Percentiles rank a stretch among this genome's conserved stretches.
phyloP scores from a whole-genome alignment of 2,113 vertebrate genomes.

The Sarotherodon lohbergeri region DNA sequence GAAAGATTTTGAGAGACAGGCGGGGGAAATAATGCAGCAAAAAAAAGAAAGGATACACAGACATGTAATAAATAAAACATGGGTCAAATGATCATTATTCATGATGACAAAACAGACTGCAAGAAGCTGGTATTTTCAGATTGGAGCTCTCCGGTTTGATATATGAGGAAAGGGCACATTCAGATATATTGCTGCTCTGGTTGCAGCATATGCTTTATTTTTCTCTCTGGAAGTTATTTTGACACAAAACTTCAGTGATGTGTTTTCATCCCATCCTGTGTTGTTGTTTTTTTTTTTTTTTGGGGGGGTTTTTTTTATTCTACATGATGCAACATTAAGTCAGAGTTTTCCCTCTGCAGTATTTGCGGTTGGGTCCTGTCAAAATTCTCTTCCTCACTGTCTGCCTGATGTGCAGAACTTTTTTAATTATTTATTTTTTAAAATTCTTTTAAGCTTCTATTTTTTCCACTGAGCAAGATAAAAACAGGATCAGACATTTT shows the following conservation, averaged over 20 bases:
- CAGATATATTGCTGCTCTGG: neutral
- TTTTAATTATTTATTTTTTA: neutral
- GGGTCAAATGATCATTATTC: neutral
- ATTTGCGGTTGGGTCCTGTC: neutral
- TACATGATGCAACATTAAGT: conserved; percentile 43
- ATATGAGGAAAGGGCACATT: neutral
- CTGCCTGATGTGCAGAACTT: neutral
- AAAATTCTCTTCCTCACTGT: neutral
- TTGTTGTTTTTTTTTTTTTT: neutral
- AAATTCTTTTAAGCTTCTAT: neutral
- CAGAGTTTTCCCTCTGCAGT: conserved; percentile 1
- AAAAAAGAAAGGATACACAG: neutral
- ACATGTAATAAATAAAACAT: neutral
- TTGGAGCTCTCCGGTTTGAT: neutral
- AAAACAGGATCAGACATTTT: neutral
- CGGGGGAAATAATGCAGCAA: neutral
- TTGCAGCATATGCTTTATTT: neutral
- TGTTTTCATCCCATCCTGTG: neutral
- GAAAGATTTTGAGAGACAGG: neutral
- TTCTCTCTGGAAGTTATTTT: neutral
- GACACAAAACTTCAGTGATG: neutral
- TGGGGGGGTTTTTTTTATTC: neutral
- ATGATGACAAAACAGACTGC: neutral
- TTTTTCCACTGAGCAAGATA: neutral
- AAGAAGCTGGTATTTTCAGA: neutral